Percentiles rank a stretch among this genome's conserved stretches.
These are phyloP conservation scores for Halocynthia roretzi DNA, from an alignment of 23 tunicate species.

Conservation along the genomic window DNA sequence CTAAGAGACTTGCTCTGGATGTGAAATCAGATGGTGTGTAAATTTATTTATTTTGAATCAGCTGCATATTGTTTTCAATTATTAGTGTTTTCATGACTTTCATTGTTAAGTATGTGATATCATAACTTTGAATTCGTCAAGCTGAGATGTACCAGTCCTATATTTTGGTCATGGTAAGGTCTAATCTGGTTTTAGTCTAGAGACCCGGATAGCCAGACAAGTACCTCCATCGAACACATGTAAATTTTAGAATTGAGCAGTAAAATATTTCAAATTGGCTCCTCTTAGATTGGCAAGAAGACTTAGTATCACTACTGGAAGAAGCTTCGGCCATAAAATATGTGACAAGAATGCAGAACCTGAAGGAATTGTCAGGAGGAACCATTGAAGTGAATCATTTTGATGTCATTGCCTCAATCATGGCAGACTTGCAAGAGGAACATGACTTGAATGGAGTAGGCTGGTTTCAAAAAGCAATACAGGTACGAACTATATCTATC, in stretches of 20 bases:
- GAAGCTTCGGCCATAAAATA: slow-evolving; percentile 81
- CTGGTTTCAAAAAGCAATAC: slow-evolving; percentile 43
- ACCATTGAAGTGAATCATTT: slow-evolving; percentile 27
- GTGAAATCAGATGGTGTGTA: slow-evolving; percentile 21
- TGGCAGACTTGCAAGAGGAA: slow-evolving; percentile 89
- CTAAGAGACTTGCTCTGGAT: slow-evolving; percentile 48
- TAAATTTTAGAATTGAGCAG: not conserved
- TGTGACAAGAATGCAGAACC: slow-evolving; percentile 47
- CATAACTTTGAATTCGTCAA: too few species aligned
- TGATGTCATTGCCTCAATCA: slow-evolving; percentile 52
- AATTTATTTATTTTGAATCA: too few species aligned
- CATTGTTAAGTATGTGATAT: too few species aligned
- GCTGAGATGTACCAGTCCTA: too few species aligned
- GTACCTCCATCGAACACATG: too few species aligned
- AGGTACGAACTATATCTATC: slow-evolving; percentile 23
- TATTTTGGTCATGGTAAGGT: too few species aligned
- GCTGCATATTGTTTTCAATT: too few species aligned
- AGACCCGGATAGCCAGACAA: too few species aligned
- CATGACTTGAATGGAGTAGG: slow-evolving; percentile 35
- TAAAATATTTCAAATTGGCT: not conserved
- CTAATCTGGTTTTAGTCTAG: too few species aligned
- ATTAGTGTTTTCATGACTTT: too few species aligned
- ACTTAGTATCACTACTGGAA: slow-evolving; percentile 54
- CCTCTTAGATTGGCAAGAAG: slow-evolving; percentile 54
- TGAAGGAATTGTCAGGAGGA: slow-evolving; percentile 37